phyloP scores from a whole-genome alignment of 2,888 invertebrate genomes.

The Orthonevra nobilis region DNA sequence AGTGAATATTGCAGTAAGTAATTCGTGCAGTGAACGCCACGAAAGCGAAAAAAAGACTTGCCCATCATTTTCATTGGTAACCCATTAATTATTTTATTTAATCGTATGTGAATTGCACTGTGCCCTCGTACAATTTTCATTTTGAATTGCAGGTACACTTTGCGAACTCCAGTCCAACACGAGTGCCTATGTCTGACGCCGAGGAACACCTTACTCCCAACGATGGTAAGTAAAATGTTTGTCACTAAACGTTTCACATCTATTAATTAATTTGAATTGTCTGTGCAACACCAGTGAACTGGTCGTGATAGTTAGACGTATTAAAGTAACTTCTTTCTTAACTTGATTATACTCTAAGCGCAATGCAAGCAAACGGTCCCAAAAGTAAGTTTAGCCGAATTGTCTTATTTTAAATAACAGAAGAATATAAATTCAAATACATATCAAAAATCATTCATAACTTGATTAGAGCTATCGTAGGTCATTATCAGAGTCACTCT shows the following conservation, averaged over 20 bases:
- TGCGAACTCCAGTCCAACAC: constrained; percentile 80
- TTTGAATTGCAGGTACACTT: constrained; percentile 83
- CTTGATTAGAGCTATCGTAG: constrained; percentile 53
- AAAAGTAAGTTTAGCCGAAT: constrained; percentile 59
- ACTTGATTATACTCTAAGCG: no score
- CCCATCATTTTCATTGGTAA: constrained; percentile 24
- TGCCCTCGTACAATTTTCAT: background rate
- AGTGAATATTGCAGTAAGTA: constrained; percentile 21
- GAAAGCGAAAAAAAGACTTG: constrained; percentile 52
- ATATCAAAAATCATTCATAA: constrained; percentile 20
- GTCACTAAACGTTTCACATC: background rate
- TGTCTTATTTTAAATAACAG: constrained; percentile 23
- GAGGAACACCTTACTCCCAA: constrained; percentile 74
- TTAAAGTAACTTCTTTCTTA: no score
- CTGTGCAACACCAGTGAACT: constrained; percentile 34
- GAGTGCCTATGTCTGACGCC: constrained; percentile 81
- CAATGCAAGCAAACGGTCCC: constrained; percentile 44
- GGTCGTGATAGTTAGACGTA: constrained; percentile 49
- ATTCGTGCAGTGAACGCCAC: constrained; percentile 36
- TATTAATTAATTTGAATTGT: constrained; percentile 4
- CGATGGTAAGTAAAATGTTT: constrained; percentile 73
- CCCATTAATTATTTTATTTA: background rate
- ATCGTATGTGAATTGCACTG: background rate
- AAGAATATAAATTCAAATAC: no score
- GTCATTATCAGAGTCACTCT: constrained; percentile 37